These are phyloP conservation scores for Urocynchramus pylzowi DNA, from an alignment of 2,113 vertebrate genomes.

Conservation along the genomic window DNA sequence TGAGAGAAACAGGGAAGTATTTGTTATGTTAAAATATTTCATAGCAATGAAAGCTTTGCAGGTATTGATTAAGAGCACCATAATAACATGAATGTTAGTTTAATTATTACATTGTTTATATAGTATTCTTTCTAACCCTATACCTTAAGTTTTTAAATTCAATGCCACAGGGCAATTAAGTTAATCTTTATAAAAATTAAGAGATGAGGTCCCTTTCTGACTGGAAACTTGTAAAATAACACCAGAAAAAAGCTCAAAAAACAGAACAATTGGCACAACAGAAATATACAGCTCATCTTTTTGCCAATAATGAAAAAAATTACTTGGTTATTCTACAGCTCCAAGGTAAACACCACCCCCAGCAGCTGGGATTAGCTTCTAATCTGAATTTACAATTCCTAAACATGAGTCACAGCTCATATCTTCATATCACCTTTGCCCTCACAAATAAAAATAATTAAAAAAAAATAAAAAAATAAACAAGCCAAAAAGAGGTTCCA, in stretches of 20 bases:
- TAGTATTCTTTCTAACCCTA: not conserved
- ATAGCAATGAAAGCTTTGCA: not conserved
- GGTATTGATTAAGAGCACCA: not conserved
- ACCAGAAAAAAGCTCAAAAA: not conserved
- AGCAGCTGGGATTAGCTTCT: not conserved
- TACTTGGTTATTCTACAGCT: not conserved
- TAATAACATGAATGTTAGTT: not conserved
- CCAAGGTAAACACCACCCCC: not conserved
- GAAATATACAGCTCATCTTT: not conserved
- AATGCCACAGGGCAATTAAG: not conserved
- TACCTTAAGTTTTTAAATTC: not conserved
- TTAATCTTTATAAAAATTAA: not conserved
- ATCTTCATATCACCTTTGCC: not conserved
- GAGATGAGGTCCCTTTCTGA: not conserved
- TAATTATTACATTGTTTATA: not conserved
- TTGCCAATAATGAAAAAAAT: not conserved
- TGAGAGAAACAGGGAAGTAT: not conserved
- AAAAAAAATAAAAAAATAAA: not conserved
- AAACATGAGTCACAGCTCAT: not conserved
- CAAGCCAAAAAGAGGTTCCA: accelerated
- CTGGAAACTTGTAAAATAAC: not conserved
- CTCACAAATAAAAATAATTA: not conserved
- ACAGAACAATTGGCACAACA: not conserved
- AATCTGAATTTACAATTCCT: not conserved
- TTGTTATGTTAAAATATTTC: not conserved